Percentiles rank a stretch among this genome's conserved stretches.
phyloP scores from a whole-genome alignment of 2,113 vertebrate genomes.

The Pica pica region DNA sequence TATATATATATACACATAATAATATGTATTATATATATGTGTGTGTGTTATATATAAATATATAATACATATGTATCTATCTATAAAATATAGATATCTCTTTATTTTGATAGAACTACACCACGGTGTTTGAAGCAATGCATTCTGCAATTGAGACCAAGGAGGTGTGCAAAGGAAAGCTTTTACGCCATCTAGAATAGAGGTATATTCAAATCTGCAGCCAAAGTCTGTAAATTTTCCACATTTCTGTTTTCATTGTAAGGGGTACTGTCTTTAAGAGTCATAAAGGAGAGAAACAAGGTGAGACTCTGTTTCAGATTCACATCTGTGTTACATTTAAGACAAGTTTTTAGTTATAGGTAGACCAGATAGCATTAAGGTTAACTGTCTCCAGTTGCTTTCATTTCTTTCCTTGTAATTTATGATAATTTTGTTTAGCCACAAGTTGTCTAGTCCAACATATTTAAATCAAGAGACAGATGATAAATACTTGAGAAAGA shows the following conservation, averaged over 20 bases:
- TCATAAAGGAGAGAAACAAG: not conserved
- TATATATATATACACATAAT: not conserved
- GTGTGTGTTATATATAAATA: no score
- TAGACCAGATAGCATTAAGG: not conserved
- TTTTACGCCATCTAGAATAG: not conserved
- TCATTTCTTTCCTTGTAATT: not conserved
- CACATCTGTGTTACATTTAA: not conserved
- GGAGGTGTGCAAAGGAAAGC: not conserved
- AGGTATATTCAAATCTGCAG: not conserved
- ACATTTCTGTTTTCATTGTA: not conserved
- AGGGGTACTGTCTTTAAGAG: not conserved
- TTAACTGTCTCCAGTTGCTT: not conserved
- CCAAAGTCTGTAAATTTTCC: not conserved
- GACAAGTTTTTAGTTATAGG: not conserved
- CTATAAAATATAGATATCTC: not conserved
- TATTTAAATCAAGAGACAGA: not conserved
- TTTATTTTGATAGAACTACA: not conserved
- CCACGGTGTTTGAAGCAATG: not conserved
- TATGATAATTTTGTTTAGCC: not conserved
- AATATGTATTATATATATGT: not conserved
- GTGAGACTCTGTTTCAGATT: not conserved
- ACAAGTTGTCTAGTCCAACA: not conserved
- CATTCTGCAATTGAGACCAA: not conserved
- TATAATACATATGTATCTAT: not conserved
- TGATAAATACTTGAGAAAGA: not conserved